Evolutionary conservation across 2,797 vertebrate genomes (phyloP).

Genomic region (Triplophysa yarkandensis): DNA sequence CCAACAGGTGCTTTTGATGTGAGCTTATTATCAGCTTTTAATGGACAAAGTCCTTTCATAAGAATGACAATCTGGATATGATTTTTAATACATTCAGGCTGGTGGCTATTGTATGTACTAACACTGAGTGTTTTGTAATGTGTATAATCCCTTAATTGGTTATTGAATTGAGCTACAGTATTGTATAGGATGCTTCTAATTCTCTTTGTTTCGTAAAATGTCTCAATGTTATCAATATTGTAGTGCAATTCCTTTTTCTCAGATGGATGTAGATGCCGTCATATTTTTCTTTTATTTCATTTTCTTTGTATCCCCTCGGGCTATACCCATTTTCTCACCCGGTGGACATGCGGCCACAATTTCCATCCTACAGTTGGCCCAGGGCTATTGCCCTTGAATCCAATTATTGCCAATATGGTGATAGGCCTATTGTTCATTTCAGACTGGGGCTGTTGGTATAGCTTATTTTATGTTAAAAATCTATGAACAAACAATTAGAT

Average conservation of each 20-base stretch:
- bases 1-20: conserved; percentile 54
- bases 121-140: not conserved
- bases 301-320: not conserved
- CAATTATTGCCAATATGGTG: conserved; percentile 52
- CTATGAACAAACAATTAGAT: not conserved
- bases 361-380: conserved; percentile 44
- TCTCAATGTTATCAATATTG: not conserved
- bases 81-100: conserved; percentile 1
- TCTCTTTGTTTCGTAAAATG: not conserved
- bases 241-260: not conserved
- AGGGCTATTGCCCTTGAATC: conserved; percentile 60
- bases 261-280: not conserved
- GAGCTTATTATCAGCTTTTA: not conserved
- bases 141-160: conserved; percentile 5
- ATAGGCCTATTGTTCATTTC: conserved; percentile 45
- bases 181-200: not conserved
- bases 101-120: not conserved
- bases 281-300: conserved; percentile 1
- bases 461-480: not conserved
- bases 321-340: not conserved
- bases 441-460: not conserved
- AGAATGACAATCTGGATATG: not conserved
- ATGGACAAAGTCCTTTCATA: not conserved
- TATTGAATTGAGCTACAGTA: not conserved
- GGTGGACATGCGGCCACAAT: not conserved